Evolutionary conservation across 2,113 vertebrate species (phyloP).

Genomic region (Nesospiza acunhae): DNA sequence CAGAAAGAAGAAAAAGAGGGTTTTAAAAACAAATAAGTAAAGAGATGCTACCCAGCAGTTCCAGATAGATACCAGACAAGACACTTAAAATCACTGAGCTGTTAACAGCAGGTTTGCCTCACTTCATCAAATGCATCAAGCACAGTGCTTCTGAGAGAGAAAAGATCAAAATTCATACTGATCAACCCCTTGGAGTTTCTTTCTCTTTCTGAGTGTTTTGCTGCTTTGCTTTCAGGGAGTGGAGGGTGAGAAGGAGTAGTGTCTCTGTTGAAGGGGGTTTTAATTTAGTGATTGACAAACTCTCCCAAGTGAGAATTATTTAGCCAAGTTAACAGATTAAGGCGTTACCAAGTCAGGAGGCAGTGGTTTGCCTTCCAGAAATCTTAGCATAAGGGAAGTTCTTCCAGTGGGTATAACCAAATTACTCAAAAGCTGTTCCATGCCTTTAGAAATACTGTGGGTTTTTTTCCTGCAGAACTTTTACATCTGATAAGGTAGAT

Average conservation of each 20-base stretch:
- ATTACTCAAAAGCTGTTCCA: background rate
- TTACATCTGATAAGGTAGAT: background rate
- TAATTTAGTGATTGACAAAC: background rate
- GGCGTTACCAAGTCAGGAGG: background rate
- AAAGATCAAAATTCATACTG: background rate
- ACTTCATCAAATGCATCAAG: conserved; percentile 16
- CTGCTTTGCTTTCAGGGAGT: background rate
- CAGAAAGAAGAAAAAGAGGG: conserved; percentile 15
- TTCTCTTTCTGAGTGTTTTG: background rate
- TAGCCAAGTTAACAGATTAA: background rate
- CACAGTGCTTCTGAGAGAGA: background rate
- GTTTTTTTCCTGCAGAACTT: background rate
- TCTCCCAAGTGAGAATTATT: background rate
- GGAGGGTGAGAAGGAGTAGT: background rate
- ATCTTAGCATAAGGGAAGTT: background rate
- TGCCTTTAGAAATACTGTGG: background rate
- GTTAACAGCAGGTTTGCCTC: conserved; percentile 23
- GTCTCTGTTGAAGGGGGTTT: background rate
- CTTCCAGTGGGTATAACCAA: background rate
- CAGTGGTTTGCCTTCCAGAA: background rate
- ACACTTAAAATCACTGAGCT: conserved; percentile 54
- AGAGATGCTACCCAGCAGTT: background rate
- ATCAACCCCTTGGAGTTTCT: background rate
- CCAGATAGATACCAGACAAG: background rate
- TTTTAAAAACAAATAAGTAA: conserved; percentile 24